These are phyloP conservation scores for Luperina testacea DNA, from an alignment of 2,888 invertebrate species.

Conservation along the genomic window DNA sequence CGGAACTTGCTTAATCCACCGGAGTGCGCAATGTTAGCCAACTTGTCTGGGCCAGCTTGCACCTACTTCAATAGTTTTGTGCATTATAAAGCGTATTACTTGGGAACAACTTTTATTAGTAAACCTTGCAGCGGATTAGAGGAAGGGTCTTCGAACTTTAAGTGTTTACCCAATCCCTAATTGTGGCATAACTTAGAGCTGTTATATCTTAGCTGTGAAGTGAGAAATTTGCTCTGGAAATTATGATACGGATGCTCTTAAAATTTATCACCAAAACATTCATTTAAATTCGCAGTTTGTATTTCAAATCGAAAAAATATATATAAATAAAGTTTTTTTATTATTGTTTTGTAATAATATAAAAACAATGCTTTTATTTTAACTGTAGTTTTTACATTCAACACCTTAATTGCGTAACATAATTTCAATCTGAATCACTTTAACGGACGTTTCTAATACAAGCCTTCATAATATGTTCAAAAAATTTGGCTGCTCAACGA, in stretches of 20 bases:
- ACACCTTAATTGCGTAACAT: no score
- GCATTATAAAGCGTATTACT: conserved; percentile 59
- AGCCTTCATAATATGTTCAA: no score
- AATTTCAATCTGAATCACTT: no score
- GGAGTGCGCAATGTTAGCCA: conserved; percentile 71
- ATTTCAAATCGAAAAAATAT: neutral
- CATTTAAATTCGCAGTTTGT: neutral
- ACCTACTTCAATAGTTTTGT: conserved; percentile 63
- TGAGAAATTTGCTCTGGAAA: conserved; percentile 8
- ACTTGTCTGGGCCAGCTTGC: conserved; percentile 64
- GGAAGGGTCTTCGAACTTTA: conserved; percentile 36
- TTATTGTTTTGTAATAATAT: neutral
- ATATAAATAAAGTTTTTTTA: no score
- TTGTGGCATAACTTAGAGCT: conserved; percentile 44
- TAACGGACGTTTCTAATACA: no score
- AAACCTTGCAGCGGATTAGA: conserved; percentile 48
- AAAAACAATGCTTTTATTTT: neutral
- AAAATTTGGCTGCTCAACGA: no score
- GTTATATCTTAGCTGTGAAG: neutral
- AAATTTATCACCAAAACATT: neutral
- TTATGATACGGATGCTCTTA: neutral
- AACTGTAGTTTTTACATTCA: neutral
- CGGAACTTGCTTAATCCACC: conserved; percentile 82
- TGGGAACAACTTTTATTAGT: conserved; percentile 49
- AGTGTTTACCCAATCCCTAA: conserved; percentile 38